Evolutionary conservation across 2,888 invertebrate species (phyloP).

Genomic region (Hetaerina titia): DNA sequence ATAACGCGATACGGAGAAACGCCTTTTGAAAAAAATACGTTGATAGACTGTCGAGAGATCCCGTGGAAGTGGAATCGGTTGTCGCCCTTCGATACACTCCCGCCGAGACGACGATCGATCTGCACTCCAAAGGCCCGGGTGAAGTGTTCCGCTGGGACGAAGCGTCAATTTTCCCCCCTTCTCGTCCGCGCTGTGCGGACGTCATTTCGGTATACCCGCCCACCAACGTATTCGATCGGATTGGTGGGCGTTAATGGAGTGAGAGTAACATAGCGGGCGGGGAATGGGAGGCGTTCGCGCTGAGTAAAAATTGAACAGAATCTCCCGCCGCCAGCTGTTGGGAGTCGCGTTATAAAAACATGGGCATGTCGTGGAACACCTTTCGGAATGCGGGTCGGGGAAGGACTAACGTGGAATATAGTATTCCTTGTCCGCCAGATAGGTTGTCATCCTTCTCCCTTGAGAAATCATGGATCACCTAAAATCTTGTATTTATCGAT

Average conservation of each 20-base stretch:
- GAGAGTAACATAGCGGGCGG: not conserved
- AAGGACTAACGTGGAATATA: not conserved
- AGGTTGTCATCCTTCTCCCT: constrained; percentile 30
- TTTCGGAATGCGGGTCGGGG: not conserved
- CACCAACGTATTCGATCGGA: not conserved
- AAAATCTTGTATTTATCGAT: constrained; percentile 47
- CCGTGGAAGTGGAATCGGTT: not conserved
- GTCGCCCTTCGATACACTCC: not conserved
- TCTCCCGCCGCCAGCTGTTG: not conserved
- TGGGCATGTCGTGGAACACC: not conserved
- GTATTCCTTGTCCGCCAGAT: not conserved
- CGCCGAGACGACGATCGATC: not conserved
- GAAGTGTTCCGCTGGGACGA: not conserved
- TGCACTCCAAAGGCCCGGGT: not conserved
- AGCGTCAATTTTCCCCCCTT: not conserved
- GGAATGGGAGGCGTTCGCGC: not conserved
- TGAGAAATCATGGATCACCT: constrained; percentile 44
- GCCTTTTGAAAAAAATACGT: not conserved
- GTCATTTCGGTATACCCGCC: not conserved
- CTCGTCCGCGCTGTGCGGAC: not conserved
- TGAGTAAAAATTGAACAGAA: not conserved
- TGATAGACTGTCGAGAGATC: no score
- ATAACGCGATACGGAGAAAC: not conserved
- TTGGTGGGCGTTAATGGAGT: not conserved
- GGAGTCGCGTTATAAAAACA: not conserved